Evolutionary conservation across 2,797 vertebrate species (phyloP), one percentile per base, ranked within the genome.

Genomic region (Sebastes iracundus): DNA sequence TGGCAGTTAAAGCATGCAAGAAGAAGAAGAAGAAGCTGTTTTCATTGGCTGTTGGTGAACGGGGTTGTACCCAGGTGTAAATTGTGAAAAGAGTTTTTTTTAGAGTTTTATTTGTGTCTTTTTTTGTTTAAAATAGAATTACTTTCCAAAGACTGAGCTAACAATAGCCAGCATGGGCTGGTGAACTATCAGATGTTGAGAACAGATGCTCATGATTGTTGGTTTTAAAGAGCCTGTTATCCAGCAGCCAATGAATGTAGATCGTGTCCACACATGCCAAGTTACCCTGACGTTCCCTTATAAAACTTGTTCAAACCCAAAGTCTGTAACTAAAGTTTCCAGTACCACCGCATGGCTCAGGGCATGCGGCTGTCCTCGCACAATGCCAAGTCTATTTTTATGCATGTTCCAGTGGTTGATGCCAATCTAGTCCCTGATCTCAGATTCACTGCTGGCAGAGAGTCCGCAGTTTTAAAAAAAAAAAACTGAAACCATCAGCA

Each of bases 331-430:
- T 63, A 67, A 78, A 80, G 12, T 38, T 49, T 64, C 63, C 78
- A 73, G 70, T 35, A 59, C 20, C 49, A 52, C 22, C 11, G 10
- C 72, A 67, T 5, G 52, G 55, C 72, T 80, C 27, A 30, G 52
- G 66, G 13, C 74, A 16, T 32, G 49, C n/a, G 52, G 28, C 18
- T 28, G 38, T 56, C 38, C 27, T 63, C 5, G 2, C 20, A 52
- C 8, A 30, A 16, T 25, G 2, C 79, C 9, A 61, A 14, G 46
- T 77, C 67, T 69, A 61, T 61, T 77, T 80, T 30, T 85, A 69
- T 58, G 7, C 55, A 55, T 61, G 76, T 80, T 76, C 70, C 83
- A 79, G 59, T 32, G 38, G 70, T 78, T 69, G 77, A 77, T 78
- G 38, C 33, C 64, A 82, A 52, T 82, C 52, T 62, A 20, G 25